Base-by-base conservation (phyloP, 2,888 invertebrate species). In the Apamea sordens region DNA sequence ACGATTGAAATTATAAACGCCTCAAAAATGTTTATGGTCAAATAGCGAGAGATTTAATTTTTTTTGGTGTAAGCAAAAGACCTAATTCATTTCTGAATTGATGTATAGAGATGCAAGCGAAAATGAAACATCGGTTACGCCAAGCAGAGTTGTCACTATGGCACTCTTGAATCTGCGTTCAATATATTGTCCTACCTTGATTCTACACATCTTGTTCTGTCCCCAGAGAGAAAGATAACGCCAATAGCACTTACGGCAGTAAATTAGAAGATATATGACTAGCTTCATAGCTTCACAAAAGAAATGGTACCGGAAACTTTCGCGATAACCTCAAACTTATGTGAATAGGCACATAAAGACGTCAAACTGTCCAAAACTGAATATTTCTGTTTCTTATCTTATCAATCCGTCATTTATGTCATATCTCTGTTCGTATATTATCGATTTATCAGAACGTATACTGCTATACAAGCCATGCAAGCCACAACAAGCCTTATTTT, bases 391-490 rank as follows among this genome's bases (percentile, higher is more conserved):
- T 65, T 65, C 44, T 74, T 87, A 89, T 90, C 89, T 89, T 90
- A 89, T 89, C 89, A 88, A 76, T 71, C 64, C 61, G 74, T 79
- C 84, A 83, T 89, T 89, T 78, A 61, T 84, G 82, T 77, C 86
- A 77, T 87, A 90, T 89, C 89, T 83, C 72, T 75, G 77, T 74
- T 56, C 44, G 70, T 81, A 83, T 79, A 73, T 50, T 86, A 86
- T 88, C 80, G 88, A 85, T 89, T 89, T 89, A 88, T 86, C 87
- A 77, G 44, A 10, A 59, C 21, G n/a, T n/a, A 61, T 13, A n/a
- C 15, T 68, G 53, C 63, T 53, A 63, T 2, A 15, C n/a, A n/a
- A n/a, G n/a, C n/a, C n/a, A n/a, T n/a, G n/a, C n/a, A n/a, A n/a
- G n/a, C 61, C 5, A 83, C 70, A 61, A 13, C 61, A 44, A 61